Evolutionary conservation across 1,140 invertebrate genomes (phyloP), one percentile per base, ranked within the genome.

Genomic region (Hylyphantes graminicola): DNA sequence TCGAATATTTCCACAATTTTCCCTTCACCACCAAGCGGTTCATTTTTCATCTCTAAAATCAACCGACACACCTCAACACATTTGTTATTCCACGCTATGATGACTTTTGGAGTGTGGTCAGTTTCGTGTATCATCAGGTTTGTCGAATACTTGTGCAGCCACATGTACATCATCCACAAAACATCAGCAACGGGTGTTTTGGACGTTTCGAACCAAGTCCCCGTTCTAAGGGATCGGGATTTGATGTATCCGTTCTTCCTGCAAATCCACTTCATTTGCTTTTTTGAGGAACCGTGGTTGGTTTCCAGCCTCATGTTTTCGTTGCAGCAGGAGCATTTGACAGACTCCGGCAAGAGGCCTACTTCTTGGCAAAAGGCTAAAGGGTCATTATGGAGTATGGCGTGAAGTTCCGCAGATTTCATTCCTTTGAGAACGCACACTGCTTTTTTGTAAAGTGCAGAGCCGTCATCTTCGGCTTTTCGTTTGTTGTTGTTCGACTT

Each of bases 191-290:
- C 48, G 10, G 15, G 12, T 19, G 48, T 7, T 8, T 21, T 12
- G 17, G 63, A 65, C 15, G 19, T 65, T 65, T 65, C 63, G 17
- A 65, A 65, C 63, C 63, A 65, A 21, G 63, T 65, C 7, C 63
- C 63, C 48, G 0, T 21, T 21, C 63, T 65, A 9, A 65, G 21
- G 17, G 15, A 65, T 19, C 12, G 19, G 12, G 12, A 12, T 12
- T 35, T 65, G 0, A 8, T 17, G 11, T 65, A 11, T 11, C 12
- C 7, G 9, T 65, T 65, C 63, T 65, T 17, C 17, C 17, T n/a
- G 48, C 63, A 65, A 19, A 5, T 19, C 63, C 63, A 65, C 63
- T 2, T 35, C 35, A 35, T 35, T 35, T 35, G 35, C 5, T 5
- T 1, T 35, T 35, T 35, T 35, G 5, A 35, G 5, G 35, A 1